phyloP scores from a whole-genome alignment of 2,888 invertebrate genomes.

The Apamea sordens region DNA sequence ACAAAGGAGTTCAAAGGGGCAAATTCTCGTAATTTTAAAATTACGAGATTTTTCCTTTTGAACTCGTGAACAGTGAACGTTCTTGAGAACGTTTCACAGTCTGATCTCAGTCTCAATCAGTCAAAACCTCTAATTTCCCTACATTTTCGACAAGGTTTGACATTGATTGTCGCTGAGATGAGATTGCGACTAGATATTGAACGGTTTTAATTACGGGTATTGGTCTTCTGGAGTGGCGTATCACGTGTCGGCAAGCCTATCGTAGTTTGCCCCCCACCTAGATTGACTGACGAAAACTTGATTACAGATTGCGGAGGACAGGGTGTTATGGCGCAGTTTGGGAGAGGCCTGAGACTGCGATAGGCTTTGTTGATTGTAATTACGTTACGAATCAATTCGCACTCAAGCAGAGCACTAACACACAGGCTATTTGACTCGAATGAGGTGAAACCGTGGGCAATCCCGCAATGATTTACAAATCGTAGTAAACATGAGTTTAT shows the following conservation, averaged over 20 bases:
- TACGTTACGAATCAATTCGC: neutral
- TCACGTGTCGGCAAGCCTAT: neutral
- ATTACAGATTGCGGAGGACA: neutral
- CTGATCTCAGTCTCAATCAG: neutral
- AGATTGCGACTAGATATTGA: neutral
- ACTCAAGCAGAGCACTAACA: neutral
- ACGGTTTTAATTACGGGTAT: neutral
- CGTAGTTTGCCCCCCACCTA: neutral
- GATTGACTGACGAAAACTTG: too few relatives aligned
- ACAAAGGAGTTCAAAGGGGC: neutral
- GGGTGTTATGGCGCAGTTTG: accelerated
- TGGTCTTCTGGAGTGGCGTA: neutral
- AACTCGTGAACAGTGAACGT: too few relatives aligned
- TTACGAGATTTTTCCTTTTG: too few relatives aligned
- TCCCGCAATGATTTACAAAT: neutral
- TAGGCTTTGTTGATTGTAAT: neutral
- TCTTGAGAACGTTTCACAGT: neutral
- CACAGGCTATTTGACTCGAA: neutral
- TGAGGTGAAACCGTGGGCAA: too few relatives aligned
- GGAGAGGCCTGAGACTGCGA: neutral
- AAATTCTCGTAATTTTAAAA: neutral
- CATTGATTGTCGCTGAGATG: too few relatives aligned
- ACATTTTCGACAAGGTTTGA: too few relatives aligned
- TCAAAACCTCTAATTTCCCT: neutral
- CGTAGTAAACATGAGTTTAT: neutral